Evolutionary conservation across 2,888 invertebrate genomes (phyloP), one percentile per base, ranked within the genome.

Genomic region (Galerucella pusilla): DNA sequence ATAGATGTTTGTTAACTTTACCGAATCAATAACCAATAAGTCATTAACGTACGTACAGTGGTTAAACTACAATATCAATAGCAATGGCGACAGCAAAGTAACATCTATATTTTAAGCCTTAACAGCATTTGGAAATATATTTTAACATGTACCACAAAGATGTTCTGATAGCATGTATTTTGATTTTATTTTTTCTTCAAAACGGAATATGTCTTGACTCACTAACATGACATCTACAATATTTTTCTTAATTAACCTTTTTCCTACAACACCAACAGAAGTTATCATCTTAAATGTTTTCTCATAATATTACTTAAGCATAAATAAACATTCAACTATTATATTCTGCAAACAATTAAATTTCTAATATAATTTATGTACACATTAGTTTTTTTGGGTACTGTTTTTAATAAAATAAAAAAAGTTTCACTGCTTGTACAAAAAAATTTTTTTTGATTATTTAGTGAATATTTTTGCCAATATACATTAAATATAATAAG

Each of bases 61-160:
- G 14, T 35, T 63, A 42, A 63, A 63, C 63, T 63, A 63, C 63
- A 63, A 63, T 63, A 63, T 63, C 63, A 63, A 42, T 28, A 42
- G 35, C 63, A 63, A 65, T 46, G 20, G 42, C 20, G 46, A 45
- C 46, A 46, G 45, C 46, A 65, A 42, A 42, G 46, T 65, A 65
- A 65, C 64, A 65, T 65, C 64, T 65, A 65, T 65, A 46, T 65
- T 65, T 64, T 65, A 65, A 65, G 64, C 64, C 12, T 20, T 65
- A 65, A 65, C 45, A 65, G 35, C 46, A 46, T 65, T 65, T 46
- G 46, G 46, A 46, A 65, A 61, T 35, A 61, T 14, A 28, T 61
- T 57, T 35, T 12, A 61, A 61, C 61, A 61, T 57, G 61, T 35
- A 61, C 35, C 35, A 61, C 61, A 61, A 35, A 61, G 61, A 35